These are phyloP conservation scores for Drosophila nasuta DNA, from an alignment of 1,140 invertebrate genomes.

Conservation along the genomic window DNA sequence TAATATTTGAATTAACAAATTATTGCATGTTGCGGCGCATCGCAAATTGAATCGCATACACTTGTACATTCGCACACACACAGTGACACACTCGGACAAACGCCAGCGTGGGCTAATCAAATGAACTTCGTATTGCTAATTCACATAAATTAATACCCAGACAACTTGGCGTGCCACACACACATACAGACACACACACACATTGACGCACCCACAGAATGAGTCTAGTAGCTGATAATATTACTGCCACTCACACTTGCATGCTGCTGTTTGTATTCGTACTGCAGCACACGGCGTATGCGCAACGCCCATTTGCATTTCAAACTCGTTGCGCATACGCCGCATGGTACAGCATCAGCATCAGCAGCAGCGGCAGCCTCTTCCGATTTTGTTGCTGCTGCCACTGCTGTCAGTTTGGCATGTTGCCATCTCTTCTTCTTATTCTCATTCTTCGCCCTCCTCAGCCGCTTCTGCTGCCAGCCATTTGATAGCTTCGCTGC, in stretches of 20 bases:
- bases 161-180: slow-evolving; percentile 50
- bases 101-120: slow-evolving; percentile 69
- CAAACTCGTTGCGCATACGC: slow-evolving; percentile 83
- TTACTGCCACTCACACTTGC: slow-evolving; percentile 4
- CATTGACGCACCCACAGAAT: slow-evolving; percentile 15
- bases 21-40: slow-evolving; percentile 60
- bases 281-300: slow-evolving; percentile 64
- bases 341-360: slow-evolving; percentile 51
- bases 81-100: background rate
- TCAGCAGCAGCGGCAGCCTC: slow-evolving; percentile 48
- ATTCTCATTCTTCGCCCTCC: slow-evolving; percentile 10
- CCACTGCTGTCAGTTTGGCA: slow-evolving; percentile 42
- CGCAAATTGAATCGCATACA: slow-evolving; percentile 43
- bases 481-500: slow-evolving; percentile 10
- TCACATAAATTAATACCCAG: slow-evolving; percentile 75
- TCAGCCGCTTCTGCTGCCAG: slow-evolving; percentile 10
- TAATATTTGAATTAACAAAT: slow-evolving; percentile 80
- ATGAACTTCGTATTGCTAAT: slow-evolving; percentile 80
- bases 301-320: slow-evolving; percentile 84
- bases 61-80: background rate
- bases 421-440: slow-evolving; percentile 40
- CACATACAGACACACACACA: slow-evolving; percentile 17
- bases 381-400: slow-evolving; percentile 65
- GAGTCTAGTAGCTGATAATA: slow-evolving; percentile 22
- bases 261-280: slow-evolving; percentile 1